Percentiles rank a stretch among this genome's conserved stretches.
These are phyloP conservation scores for Sturnira hondurensis DNA, from an alignment of 2,113 vertebrate genomes.

Conservation along the genomic window DNA sequence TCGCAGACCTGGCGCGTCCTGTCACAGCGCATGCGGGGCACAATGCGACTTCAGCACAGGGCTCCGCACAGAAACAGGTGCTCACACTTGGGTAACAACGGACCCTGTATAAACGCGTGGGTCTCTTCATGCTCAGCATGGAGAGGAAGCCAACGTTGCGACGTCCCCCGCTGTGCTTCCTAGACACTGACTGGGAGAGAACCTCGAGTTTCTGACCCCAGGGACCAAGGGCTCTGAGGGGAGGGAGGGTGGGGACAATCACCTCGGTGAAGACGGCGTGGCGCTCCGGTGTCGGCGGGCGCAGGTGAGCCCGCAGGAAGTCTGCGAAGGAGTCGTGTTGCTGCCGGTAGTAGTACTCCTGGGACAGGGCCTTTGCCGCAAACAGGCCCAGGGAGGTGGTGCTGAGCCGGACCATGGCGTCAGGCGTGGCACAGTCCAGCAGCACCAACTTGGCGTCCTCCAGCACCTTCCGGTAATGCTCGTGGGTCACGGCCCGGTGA, in stretches of 20 bases:
- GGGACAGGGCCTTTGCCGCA: slow-evolving; percentile 70
- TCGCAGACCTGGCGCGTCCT: rapidly evolving
- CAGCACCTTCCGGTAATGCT: slow-evolving; percentile 68
- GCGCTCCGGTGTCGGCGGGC: rapidly evolving
- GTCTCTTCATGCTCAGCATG: rapidly evolving
- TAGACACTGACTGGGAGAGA: not conserved
- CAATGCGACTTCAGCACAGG: too few species aligned
- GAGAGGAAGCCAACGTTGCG: not conserved
- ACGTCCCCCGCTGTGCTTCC: rapidly evolving
- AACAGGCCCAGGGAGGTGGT: slow-evolving; percentile 70
- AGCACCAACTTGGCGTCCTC: slow-evolving; percentile 83
- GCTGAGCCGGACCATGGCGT: slow-evolving; percentile 88
- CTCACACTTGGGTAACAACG: rapidly evolving
- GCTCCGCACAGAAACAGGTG: too few species aligned
- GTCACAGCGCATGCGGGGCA: too few species aligned
- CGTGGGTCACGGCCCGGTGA: not conserved
- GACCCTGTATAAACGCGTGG: rapidly evolving
- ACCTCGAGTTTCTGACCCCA: not conserved
- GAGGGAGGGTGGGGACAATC: not conserved
- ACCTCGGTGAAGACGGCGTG: slow-evolving; percentile 89
- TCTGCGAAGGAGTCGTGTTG: slow-evolving; percentile 88
- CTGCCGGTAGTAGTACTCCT: slow-evolving; percentile 85
- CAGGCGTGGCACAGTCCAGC: slow-evolving; percentile 92
- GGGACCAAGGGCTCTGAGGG: not conserved
- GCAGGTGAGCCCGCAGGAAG: slow-evolving; percentile 82